A percentile compares a stretch with the other conserved stretches of the same genome.
phyloP scores from a whole-genome alignment of 2,113 vertebrate species.

The Ammodytes dubius region DNA sequence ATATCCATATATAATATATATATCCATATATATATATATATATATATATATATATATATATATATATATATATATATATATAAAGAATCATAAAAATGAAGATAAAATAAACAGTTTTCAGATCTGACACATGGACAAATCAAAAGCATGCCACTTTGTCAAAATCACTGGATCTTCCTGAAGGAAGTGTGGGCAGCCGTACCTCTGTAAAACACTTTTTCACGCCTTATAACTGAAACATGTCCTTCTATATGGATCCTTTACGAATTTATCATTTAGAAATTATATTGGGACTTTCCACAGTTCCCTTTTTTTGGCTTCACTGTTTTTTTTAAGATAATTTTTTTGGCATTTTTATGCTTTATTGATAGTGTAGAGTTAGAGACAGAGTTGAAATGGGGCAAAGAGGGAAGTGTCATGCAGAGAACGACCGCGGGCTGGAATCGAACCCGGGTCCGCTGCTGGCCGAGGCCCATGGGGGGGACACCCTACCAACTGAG shows the following conservation, averaged over 20 bases:
- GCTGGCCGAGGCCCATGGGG: too few species aligned
- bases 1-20: too few species aligned
- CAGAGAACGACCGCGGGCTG: too few species aligned
- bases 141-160: neutral
- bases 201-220: conserved; percentile 5
- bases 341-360: too few species aligned
- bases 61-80: too few species aligned
- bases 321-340: neutral
- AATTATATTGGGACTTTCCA: neutral
- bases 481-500: too few species aligned
- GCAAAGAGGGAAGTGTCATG: too few species aligned
- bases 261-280: neutral
- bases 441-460: too few species aligned
- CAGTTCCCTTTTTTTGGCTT: neutral
- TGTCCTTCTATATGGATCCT: neutral
- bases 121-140: neutral
- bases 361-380: too few species aligned
- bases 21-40: too few species aligned
- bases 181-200: neutral
- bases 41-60: too few species aligned
- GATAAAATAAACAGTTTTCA: neutral
- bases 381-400: too few species aligned
- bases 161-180: neutral
- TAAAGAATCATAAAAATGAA: neutral
- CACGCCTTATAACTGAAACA: neutral